phyloP scores from a whole-genome alignment of 2,888 invertebrate species.

The Thymelicus sylvestris region DNA sequence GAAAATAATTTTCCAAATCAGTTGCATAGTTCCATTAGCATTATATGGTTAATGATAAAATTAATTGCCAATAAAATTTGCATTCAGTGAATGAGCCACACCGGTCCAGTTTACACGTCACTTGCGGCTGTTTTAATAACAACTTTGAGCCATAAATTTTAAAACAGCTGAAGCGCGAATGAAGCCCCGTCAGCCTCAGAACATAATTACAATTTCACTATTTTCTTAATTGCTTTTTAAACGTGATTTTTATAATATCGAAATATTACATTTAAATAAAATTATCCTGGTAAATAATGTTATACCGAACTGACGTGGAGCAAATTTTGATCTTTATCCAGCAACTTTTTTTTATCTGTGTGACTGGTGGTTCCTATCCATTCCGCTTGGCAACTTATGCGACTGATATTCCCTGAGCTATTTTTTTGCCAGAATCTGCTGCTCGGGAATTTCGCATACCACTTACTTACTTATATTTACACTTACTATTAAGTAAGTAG shows the following conservation, averaged over 20 bases:
- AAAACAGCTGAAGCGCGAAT: slow-evolving; percentile 29
- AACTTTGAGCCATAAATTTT: slow-evolving; percentile 31
- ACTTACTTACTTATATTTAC: too few species aligned
- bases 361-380: too few species aligned
- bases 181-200: slow-evolving; percentile 31
- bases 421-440: too few species aligned
- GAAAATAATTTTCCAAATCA: slow-evolving; percentile 5
- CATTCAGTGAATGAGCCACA: slow-evolving; percentile 24
- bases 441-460: too few species aligned
- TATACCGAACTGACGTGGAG: not conserved
- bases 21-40: not conserved
- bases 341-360: too few species aligned
- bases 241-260: slow-evolving; percentile 10
- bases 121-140: slow-evolving; percentile 33
- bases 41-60: slow-evolving; percentile 5
- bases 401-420: too few species aligned
- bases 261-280: not conserved
- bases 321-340: too few species aligned
- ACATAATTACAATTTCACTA: slow-evolving; percentile 30
- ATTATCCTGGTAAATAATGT: not conserved
- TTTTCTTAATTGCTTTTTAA: slow-evolving; percentile 23
- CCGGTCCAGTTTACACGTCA: slow-evolving; percentile 26
- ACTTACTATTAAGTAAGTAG: too few species aligned
- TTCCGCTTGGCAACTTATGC: too few species aligned
- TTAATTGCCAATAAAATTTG: slow-evolving; percentile 19